Base-by-base conservation (phyloP, 2,113 vertebrate genomes). In the Alectura lathami region DNA sequence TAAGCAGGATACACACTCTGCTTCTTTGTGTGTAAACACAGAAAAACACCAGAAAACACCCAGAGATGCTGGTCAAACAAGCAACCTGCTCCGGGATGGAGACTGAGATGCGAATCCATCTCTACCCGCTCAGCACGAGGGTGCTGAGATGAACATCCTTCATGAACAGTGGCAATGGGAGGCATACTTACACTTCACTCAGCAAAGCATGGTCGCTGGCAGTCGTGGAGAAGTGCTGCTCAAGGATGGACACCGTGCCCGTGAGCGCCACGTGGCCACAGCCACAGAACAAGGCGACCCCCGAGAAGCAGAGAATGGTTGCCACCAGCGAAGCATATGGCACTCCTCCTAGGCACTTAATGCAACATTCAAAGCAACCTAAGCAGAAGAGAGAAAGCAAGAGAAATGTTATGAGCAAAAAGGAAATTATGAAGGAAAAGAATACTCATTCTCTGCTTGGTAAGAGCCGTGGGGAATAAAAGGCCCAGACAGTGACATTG, bases 311-410 rank as follows among this genome's bases (percentile, higher is more conserved):
- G 88, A 99, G 98, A 97, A 99, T 99, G 60, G 99, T 99, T 89
- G 99, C 99, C 97, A 99, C 98, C 85, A 99, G 98, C 7, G 99
- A 99, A 64, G 99, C 99, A 13, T 99, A 99, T 56, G 99, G 99
- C 93, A 99, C 99, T 53, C 99, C 99, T 76, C 99, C 99, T 97
- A 99, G 98, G 98, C 99, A 99, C 97, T 99, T 99, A 97, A 99
- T 99, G 97, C 99, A 99, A 98, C 99, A 99, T 97, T 99, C 99
- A 86, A 99, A 99, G 97, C 99, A 99, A 98, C 99, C 99, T 99
- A 97, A 60, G 97, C 94, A 91, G 76, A 89, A 75, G 89, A 92
- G 76, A 94, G 40, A 69, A 91, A 92, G 92, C 89, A 93, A 92
- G 96, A 86, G 74, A 83, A 96, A 93, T 0, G 0, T 91, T 72